Percentiles rank a stretch among this genome's conserved stretches.
Evolutionary conservation across 2,797 vertebrate species (phyloP).

Genomic region (Sorex maritimensis): DNA sequence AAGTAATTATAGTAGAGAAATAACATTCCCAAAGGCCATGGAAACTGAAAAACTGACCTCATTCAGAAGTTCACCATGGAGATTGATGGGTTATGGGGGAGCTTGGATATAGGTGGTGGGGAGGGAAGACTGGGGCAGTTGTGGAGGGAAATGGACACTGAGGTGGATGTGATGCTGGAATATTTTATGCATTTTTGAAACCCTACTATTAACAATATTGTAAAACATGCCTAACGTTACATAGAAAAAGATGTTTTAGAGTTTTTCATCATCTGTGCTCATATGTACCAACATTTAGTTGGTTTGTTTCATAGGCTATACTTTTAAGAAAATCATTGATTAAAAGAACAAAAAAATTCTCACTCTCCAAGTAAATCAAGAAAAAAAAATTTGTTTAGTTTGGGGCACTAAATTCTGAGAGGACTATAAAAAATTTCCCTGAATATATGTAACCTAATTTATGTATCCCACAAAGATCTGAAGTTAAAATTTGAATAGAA

Average conservation of each 20-base stretch:
- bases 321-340: not conserved
- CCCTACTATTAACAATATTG: no score
- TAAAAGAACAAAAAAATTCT: not conserved
- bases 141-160: no score
- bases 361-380: not conserved
- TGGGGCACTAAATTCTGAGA: not conserved
- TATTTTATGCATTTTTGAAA: no score
- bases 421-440: not conserved
- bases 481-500: not conserved
- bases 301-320: not conserved
- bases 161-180: no score
- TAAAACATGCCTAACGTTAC: no score
- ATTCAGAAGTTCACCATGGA: no score
- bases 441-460: not conserved
- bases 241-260: not conserved
- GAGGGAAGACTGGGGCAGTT: no score
- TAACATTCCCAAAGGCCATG: no score
- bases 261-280: not conserved
- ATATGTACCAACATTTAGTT: not conserved
- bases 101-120: no score
- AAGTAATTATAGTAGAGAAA: no score
- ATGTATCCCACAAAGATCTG: not conserved
- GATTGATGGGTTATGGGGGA: no score
- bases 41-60: no score
- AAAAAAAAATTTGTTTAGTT: not conserved